phyloP scores from a whole-genome alignment of 2,797 vertebrate genomes.

The Gymnopithys bicolor region DNA sequence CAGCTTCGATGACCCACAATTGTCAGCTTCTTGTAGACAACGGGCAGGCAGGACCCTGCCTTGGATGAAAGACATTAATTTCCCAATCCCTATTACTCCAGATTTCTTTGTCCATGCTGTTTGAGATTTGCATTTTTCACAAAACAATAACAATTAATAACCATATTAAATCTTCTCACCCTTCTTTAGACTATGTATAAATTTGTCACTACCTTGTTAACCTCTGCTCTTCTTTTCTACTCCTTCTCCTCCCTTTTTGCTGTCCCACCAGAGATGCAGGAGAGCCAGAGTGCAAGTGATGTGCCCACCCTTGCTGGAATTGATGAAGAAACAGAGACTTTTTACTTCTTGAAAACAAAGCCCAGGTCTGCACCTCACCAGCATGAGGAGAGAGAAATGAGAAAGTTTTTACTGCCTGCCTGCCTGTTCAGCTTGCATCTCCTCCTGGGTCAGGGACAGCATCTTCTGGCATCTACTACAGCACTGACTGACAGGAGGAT shows the following conservation, averaged over 20 bases:
- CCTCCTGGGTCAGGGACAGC: not conserved
- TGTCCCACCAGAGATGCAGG: not conserved
- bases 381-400: not conserved
- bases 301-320: not conserved
- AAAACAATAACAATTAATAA: not conserved
- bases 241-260: not conserved
- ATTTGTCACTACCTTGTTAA: not conserved
- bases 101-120: not conserved
- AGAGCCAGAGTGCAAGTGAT: not conserved
- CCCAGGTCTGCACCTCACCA: not conserved
- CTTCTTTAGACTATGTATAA: fast-evolving
- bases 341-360: not conserved
- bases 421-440: not conserved
- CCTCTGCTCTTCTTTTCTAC: not conserved
- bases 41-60: not conserved
- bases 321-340: not conserved
- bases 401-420: not conserved
- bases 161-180: not conserved
- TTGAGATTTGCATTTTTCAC: not conserved
- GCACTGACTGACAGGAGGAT: not conserved
- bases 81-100: not conserved
- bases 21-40: not conserved
- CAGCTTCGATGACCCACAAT: not conserved
- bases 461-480: not conserved
- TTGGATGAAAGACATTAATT: not conserved